Percentiles rank a stretch among this genome's conserved stretches.
Conservation (phyloP, 2,797 vertebrate species). For the Poecile montanus region DNA sequence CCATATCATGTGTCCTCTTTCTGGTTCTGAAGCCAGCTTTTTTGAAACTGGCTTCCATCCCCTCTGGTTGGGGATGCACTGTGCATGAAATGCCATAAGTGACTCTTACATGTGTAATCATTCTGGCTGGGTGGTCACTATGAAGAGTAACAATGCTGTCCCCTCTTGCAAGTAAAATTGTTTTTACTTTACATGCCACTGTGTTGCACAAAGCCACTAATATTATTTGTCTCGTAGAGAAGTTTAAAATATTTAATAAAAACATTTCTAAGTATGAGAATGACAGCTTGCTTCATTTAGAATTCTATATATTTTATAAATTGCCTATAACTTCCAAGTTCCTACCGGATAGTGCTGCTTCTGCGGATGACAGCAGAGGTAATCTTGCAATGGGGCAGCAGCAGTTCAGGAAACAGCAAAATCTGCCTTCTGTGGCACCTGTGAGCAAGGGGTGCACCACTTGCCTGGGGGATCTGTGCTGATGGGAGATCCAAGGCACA, state of each 20-base stretch:
- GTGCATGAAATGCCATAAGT: background rate
- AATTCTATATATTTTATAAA: background rate
- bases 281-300: background rate
- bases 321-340: background rate
- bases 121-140: background rate
- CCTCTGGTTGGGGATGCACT: background rate
- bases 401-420: background rate
- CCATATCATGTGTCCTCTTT: background rate
- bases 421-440: background rate
- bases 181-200: slow-evolving; percentile 5
- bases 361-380: background rate
- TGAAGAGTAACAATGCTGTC: background rate
- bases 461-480: background rate
- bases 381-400: background rate
- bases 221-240: background rate
- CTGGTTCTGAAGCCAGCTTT: background rate
- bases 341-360: background rate
- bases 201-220: background rate
- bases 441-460: background rate
- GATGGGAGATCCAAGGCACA: background rate
- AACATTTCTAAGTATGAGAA: background rate
- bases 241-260: slow-evolving; percentile 67
- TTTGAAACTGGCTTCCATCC: background rate
- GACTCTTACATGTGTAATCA: background rate
- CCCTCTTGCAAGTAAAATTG: background rate